phyloP scores from a whole-genome alignment of 2,797 vertebrate genomes.

The Anas bernieri region DNA sequence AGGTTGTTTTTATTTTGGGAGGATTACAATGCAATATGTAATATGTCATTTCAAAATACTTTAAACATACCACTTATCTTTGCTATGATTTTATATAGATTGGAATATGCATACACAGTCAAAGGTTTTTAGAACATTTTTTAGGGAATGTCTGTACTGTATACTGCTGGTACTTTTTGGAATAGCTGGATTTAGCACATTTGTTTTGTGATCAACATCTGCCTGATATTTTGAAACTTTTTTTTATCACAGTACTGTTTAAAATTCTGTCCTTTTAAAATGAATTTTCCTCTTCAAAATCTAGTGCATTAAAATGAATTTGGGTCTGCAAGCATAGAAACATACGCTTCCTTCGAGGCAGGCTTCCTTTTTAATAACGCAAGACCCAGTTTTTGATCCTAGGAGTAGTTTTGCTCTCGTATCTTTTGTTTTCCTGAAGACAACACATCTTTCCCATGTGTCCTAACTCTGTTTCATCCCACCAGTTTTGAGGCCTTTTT shows the following conservation, averaged over 20 bases:
- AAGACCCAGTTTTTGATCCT: neutral
- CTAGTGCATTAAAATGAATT: neutral
- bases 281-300: neutral
- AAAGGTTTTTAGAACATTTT: neutral
- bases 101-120: neutral
- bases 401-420: neutral
- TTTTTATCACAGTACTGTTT: neutral
- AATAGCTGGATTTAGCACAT: neutral
- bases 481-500: neutral
- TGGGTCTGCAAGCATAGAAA: neutral
- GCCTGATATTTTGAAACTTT: neutral
- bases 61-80: neutral
- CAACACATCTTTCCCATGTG: neutral
- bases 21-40: neutral
- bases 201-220: neutral
- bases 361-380: neutral
- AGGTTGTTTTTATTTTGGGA: neutral
- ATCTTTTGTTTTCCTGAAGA: neutral
- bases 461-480: neutral
- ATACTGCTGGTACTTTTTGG: neutral
- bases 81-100: neutral
- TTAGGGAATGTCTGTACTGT: neutral
- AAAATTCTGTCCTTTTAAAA: neutral
- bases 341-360: neutral
- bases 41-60: neutral